phyloP scores from a whole-genome alignment of 2,113 vertebrate genomes.

The Epinephelus cyanopodus region DNA sequence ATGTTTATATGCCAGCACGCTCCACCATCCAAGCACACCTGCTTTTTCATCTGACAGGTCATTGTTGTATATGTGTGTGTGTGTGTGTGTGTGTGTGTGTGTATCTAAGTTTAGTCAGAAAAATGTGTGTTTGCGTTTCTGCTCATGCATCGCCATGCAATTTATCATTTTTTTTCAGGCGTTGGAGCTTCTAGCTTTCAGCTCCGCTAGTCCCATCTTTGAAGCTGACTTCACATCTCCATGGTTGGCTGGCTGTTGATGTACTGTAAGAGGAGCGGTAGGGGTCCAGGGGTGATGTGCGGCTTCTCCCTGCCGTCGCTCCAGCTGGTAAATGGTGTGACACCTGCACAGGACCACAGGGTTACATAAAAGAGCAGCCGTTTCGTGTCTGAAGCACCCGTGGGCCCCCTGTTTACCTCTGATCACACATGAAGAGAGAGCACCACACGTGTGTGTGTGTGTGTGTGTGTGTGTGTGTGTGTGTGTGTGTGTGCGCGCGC shows the following conservation, averaged over 20 bases:
- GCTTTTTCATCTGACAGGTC: conserved; percentile 28
- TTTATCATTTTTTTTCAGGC: conserved; percentile 45
- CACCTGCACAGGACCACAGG: conserved; percentile 47
- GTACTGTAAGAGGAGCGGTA: conserved; percentile 26
- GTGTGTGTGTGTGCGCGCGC: background rate
- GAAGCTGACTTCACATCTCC: conserved; percentile 49
- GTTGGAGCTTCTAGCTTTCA: conserved; percentile 33
- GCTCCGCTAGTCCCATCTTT: conserved; percentile 42
- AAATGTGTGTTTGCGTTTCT: conserved; percentile 3
- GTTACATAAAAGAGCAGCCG: conserved; percentile 43
- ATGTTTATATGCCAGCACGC: conserved; percentile 20
- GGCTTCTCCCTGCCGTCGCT: conserved; percentile 13
- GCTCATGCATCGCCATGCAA: conserved; percentile 34
- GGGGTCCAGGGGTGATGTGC: background rate
- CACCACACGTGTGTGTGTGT: background rate
- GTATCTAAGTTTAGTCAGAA: background rate
- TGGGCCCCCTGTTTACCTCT: conserved; percentile 36
- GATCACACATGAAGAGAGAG: conserved; percentile 29
- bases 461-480: background rate
- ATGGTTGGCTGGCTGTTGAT: conserved; percentile 50
- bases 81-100: background rate
- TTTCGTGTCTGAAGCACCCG: conserved; percentile 26
- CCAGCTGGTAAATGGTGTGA: conserved; percentile 53
- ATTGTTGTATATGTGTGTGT: conserved; percentile 10
- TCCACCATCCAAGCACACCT: conserved; percentile 1